Conservation (phyloP, 2,113 vertebrate species). For the Antechinus flavipes region DNA sequence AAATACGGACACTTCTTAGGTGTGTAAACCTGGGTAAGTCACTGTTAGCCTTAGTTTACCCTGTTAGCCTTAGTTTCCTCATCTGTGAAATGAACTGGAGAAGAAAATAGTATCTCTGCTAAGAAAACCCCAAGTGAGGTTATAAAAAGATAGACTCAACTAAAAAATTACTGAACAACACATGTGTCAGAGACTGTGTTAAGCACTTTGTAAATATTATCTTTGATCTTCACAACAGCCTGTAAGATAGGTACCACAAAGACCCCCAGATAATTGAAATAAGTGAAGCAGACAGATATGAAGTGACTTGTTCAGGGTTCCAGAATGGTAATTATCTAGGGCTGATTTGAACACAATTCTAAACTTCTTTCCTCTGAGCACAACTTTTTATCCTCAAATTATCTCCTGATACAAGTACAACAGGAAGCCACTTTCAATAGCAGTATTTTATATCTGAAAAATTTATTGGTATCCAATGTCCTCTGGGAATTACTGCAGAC, state of each 20-base stretch:
- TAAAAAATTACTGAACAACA: not conserved
- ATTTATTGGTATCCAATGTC: not conserved
- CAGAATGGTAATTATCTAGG: not conserved
- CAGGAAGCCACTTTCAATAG: not conserved
- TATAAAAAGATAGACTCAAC: too few species aligned
- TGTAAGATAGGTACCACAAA: not conserved
- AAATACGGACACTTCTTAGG: not conserved
- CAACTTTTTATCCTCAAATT: not conserved
- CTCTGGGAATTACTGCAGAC: not conserved
- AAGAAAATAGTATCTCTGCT: not conserved
- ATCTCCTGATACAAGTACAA: not conserved
- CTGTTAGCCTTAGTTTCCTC: not conserved
- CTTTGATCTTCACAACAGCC: constrained; percentile 26
- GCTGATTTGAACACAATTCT: not conserved
- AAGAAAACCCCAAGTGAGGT: not conserved
- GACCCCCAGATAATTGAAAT: not conserved
- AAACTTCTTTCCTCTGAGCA: not conserved
- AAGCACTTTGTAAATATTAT: not conserved
- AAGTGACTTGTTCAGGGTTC: not conserved
- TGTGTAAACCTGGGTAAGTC: not conserved
- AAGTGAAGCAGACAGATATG: not conserved
- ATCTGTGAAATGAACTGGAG: not conserved
- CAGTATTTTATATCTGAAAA: not conserved
- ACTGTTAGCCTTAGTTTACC: not conserved
- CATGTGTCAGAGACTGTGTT: not conserved